phyloP scores from a whole-genome alignment of 1,140 invertebrate species.

The Ceratina calcarata region DNA sequence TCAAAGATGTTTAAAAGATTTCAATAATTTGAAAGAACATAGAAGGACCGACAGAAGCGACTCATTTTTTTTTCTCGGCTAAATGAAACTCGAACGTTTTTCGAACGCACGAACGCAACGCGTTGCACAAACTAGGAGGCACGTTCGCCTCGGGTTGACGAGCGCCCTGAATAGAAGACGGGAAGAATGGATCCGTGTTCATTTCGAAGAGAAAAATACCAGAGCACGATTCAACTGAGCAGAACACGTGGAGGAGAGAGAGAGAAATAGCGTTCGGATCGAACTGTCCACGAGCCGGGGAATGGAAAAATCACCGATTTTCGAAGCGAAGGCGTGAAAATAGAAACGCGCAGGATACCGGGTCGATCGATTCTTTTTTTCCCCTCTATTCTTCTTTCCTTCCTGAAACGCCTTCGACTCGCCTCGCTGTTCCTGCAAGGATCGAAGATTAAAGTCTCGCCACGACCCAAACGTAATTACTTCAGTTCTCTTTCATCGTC shows the following conservation, averaged over 20 bases:
- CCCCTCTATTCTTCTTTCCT: neutral
- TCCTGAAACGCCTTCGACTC: neutral
- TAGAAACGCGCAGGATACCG: constrained; percentile 15
- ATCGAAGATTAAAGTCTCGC: constrained; percentile 69
- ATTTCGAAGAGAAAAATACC: constrained; percentile 28
- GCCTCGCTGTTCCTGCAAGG: constrained; percentile 19
- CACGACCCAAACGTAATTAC: constrained; percentile 68
- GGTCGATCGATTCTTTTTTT: constrained; percentile 28
- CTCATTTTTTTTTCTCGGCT: too few species aligned
- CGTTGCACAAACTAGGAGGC: neutral
- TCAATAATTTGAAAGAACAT: too few species aligned
- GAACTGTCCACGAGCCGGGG: constrained; percentile 5
- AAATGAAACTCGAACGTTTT: constrained; percentile 26
- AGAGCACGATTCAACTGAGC: constrained; percentile 2
- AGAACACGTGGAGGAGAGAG: neutral
- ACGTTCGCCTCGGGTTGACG: constrained; percentile 13
- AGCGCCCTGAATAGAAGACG: constrained; percentile 25
- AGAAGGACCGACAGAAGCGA: too few species aligned
- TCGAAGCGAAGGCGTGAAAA: neutral
- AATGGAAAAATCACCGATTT: constrained; percentile 43
- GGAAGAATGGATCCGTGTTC: constrained; percentile 42
- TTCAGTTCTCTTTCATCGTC: constrained; percentile 67
- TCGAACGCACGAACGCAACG: neutral
- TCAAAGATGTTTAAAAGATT: too few species aligned
- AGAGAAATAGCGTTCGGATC: neutral